Evolutionary conservation across 2,797 vertebrate genomes (phyloP), one percentile per base, ranked within the genome.

Genomic region (Cheirogaleus major): DNA sequence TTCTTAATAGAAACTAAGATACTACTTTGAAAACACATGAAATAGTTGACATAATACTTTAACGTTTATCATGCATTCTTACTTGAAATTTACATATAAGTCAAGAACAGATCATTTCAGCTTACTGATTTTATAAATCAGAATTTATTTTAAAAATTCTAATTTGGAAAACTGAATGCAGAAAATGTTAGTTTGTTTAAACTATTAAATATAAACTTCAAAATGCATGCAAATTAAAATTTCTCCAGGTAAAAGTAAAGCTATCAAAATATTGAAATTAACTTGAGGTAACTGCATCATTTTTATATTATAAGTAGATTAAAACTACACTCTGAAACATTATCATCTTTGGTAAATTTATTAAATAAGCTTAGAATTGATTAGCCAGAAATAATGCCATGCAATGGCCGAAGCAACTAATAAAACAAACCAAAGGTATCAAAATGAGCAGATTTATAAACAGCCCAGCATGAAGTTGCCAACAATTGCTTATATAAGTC

Each of bases 331-430:
- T 97, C 87, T 94, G 97, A 95, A 97, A 97, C 79, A 96, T 96
- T 91, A 92, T 89, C 96, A 97, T 61, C 80, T 92, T 93, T 94
- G 92, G 86, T 97, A 96, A 96, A 92, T 97, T 85, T 93, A 97
- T 97, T 93, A 97, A 93, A 95, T 57, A 98, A 98, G 96, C 94
- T 97, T 82, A 94, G 89, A 97, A 95, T 69, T 95, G 93, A 96
- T 97, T 92, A 98, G 97, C 79, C 94, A 97, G 96, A 96, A 92
- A 93, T 92, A 93, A 97, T 89, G 98, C 98, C 98, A 98, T 98
- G 98, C 98, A 98, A 95, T 98, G 85, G 95, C 98, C 95, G 95
- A 98, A 98, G 98, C 98, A 98, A 97, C 96, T 98, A 94, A 90
- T 97, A 97, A 98, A 98, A 98, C 76, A 98, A 98, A 96, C 75